Evolutionary conservation across 2,113 vertebrate genomes (phyloP).

Genomic region (Corydoras sp.): DNA sequence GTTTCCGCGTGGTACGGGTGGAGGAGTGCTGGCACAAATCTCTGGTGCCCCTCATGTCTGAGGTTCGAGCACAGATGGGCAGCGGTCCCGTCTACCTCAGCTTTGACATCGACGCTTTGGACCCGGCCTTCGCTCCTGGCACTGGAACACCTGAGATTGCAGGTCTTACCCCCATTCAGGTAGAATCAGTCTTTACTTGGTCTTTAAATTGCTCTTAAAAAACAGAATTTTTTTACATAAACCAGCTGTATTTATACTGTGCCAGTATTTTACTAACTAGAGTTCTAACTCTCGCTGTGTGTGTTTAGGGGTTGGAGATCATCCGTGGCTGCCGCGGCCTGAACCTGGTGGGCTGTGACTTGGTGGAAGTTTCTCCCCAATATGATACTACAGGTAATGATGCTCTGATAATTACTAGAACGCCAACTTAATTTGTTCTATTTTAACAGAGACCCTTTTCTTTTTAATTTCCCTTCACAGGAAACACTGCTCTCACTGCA

Average conservation of each 20-base stretch:
- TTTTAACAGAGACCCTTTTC: not conserved
- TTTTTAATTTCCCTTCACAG: slow-evolving; percentile 51
- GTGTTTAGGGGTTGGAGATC: slow-evolving; percentile 82
- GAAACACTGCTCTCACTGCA: slow-evolving; percentile 84
- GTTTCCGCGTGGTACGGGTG: slow-evolving; percentile 80
- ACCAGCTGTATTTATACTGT: no score
- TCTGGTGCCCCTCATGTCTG: slow-evolving; percentile 80
- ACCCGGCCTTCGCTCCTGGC: slow-evolving; percentile 85
- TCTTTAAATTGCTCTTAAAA: no score
- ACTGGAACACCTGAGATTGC: slow-evolving; percentile 89
- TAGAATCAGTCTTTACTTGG: slow-evolving; percentile 41
- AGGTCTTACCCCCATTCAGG: slow-evolving; percentile 87
- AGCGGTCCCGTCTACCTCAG: slow-evolving; percentile 77
- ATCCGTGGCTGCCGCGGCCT: slow-evolving; percentile 85
- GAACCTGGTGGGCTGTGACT: slow-evolving; percentile 85
- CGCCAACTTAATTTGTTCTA: not conserved
- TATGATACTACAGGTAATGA: slow-evolving; percentile 81
- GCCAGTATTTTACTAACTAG: no score
- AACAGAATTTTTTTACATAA: no score
- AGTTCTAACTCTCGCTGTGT: not conserved
- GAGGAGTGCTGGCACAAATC: slow-evolving; percentile 90
- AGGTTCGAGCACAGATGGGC: slow-evolving; percentile 81
- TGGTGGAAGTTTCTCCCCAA: slow-evolving; percentile 84
- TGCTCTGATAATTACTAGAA: not conserved
- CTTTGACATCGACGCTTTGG: slow-evolving; percentile 87